Base-by-base conservation (phyloP, 2,113 vertebrate genomes). In the Tragelaphus scriptus region DNA sequence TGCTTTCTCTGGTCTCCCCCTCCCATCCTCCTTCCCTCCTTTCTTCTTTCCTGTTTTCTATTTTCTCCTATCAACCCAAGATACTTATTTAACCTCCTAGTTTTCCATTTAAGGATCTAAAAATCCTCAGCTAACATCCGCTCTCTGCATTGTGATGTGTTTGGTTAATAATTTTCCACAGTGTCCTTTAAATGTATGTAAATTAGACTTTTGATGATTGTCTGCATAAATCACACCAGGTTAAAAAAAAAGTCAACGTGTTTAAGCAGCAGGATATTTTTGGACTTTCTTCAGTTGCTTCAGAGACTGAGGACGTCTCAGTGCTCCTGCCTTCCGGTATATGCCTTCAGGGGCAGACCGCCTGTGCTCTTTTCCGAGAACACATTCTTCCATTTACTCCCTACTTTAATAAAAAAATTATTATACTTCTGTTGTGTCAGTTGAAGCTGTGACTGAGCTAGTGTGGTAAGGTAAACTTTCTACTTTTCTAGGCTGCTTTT, bases 201-300 rank as follows among this genome's bases (percentile, higher is more conserved):
- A 98, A 98, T 98, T 97, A 98, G 65, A 95, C 90, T 98, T 98
- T 97, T 98, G 98, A 98, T 98, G 95, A 63, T 94, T 92, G 97
- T 98, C 98, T 98, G 97, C 98, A 98, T 98, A 98, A 98, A 98
- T 98, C 93, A 96, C 53, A 93, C 19, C 63, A 79, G 63, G 53
- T 58, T 21, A 30, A 19, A 80, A 86, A 75, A 68, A 32, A 94
- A 88, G 90, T 28, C 77, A 96, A 80, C 68, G 13, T 97, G 90
- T 96, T 97, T 95, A 93, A 79, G 91, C 56, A 95, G 11, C 1
- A 94, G 9, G 85, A 47, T 98, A 96, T 98, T 98, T 98, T 98
- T 95, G 96, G 90, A 85, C 49, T 13, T 82, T 97, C 51, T 0
- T 95, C 44, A 40, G 94, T 97, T 98, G 88, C 96, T 97, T 97